A percentile compares a stretch with the other conserved stretches of the same genome.
phyloP scores from a whole-genome alignment of 2,113 vertebrate genomes.

The Corythornis vintsioides region DNA sequence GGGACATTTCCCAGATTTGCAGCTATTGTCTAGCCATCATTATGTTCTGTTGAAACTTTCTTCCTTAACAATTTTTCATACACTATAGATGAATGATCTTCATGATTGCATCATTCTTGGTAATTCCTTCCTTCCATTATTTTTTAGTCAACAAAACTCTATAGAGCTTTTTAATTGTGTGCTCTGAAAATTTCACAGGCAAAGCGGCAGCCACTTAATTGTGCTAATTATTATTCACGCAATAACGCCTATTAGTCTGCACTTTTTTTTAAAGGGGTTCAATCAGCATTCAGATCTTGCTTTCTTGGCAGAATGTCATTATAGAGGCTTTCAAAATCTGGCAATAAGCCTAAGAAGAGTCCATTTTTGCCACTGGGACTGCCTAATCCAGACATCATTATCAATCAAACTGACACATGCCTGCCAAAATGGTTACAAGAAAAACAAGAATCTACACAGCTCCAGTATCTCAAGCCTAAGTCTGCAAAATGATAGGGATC shows the following conservation, averaged over 20 bases:
- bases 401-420: constrained; percentile 68
- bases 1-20: not conserved
- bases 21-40: not conserved
- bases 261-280: constrained; percentile 72
- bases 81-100: not conserved
- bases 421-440: constrained; percentile 66
- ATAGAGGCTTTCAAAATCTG: constrained; percentile 74
- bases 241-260: constrained; percentile 78
- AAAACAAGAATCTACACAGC: constrained; percentile 26
- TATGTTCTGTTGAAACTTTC: not conserved
- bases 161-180: constrained; percentile 62
- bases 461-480: not conserved
- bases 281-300: constrained; percentile 76
- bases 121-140: constrained; percentile 53
- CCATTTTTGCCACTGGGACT: constrained; percentile 72
- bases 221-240: constrained; percentile 81
- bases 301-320: constrained; percentile 79
- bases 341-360: constrained; percentile 70
- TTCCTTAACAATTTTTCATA: not conserved
- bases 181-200: constrained; percentile 66
- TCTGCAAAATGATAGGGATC: not conserved
- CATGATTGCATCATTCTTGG: constrained; percentile 47
- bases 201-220: constrained; percentile 72
- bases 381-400: constrained; percentile 73
- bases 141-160: constrained; percentile 64